Base-by-base conservation (phyloP, 2,888 invertebrate genomes). In the Tetragonula carbonaria region DNA sequence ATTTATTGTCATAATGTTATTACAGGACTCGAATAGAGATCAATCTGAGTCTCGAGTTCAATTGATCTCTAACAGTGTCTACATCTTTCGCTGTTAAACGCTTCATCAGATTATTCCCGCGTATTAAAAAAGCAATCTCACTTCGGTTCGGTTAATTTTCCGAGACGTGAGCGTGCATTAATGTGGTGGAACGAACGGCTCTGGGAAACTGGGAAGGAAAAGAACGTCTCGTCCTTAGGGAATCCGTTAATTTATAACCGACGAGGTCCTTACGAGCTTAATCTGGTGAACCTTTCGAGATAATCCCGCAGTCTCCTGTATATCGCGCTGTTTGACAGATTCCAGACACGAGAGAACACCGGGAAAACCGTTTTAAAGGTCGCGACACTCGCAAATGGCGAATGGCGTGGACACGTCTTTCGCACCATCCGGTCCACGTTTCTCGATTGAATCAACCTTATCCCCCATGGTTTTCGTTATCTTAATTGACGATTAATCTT, bases 401-500 rank as follows among this genome's bases (percentile, higher is more conserved):
- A n/a, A 74, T 16, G 33, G 63, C 16, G 50, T 16, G 53, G 74
- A 65, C 28, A 33, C 63, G 63, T 65, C 65, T 38, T 21, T 51
- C 53, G 63, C 51, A 51, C 3, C 50, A 59, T 73, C 28, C 62
- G 33, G 45, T 11, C 62, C 45, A 63, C 50, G 50, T 74, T 67
- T 67, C 66, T 50, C 57, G 18, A 57, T 57, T 33, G 63, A 74
- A 74, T 74, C 33, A n/a, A 63, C 8, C 51, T 53, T 51, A 63
- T 74, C n/a, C 33, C 33, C 50, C 28, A 33, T 18, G 14, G 21
- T 51, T 74, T 1, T 62, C 50, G 2, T 33, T 63, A 51, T 74
- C 51, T 74, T 33, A 74, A 74, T 74, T 74, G 63, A 63, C 50
- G 51, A 74, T 74, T 33, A 63, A 74, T 74, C 74, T 63, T 63